phyloP scores from a whole-genome alignment of 2,797 vertebrate genomes.

The Pseudopleuronectes americanus region DNA sequence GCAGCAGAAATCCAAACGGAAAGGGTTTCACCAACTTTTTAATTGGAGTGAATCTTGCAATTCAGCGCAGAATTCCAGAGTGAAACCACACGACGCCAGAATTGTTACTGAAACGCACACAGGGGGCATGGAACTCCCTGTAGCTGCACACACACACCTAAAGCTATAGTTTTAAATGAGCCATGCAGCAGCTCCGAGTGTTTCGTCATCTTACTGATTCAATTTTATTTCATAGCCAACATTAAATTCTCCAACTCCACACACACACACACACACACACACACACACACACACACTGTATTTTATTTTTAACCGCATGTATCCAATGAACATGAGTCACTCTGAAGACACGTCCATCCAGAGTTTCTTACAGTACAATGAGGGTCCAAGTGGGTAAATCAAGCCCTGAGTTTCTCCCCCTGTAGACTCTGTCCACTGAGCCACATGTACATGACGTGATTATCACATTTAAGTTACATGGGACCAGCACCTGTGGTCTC shows the following conservation, averaged over 20 bases:
- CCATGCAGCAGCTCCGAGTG: neutral
- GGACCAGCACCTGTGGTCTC: slow-evolving; percentile 19
- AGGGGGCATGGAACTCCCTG: slow-evolving; percentile 12
- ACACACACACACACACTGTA: neutral
- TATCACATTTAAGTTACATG: neutral
- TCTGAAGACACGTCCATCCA: neutral
- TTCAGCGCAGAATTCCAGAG: slow-evolving; percentile 47
- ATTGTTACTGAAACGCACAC: slow-evolving; percentile 36
- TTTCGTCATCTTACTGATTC: neutral
- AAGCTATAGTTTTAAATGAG: neutral
- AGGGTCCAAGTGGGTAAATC: slow-evolving; percentile 41
- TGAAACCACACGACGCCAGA: slow-evolving; percentile 54
- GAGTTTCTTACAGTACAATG: slow-evolving; percentile 32
- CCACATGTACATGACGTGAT: neutral
- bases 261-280: too few species aligned
- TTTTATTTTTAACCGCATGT: neutral
- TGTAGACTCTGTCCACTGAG: slow-evolving; percentile 4
- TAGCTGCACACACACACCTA: neutral
- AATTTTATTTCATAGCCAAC: neutral
- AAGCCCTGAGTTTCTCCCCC: slow-evolving; percentile 25
- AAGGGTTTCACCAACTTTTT: slow-evolving; percentile 16
- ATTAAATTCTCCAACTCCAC: neutral
- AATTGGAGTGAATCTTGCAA: slow-evolving; percentile 56
- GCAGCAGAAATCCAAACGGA: slow-evolving; percentile 44
- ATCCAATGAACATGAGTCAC: slow-evolving; percentile 37